Percentiles rank a stretch among this genome's conserved stretches.
phyloP scores from a whole-genome alignment of 2,797 vertebrate genomes.

The Cryptoprocta ferox region DNA sequence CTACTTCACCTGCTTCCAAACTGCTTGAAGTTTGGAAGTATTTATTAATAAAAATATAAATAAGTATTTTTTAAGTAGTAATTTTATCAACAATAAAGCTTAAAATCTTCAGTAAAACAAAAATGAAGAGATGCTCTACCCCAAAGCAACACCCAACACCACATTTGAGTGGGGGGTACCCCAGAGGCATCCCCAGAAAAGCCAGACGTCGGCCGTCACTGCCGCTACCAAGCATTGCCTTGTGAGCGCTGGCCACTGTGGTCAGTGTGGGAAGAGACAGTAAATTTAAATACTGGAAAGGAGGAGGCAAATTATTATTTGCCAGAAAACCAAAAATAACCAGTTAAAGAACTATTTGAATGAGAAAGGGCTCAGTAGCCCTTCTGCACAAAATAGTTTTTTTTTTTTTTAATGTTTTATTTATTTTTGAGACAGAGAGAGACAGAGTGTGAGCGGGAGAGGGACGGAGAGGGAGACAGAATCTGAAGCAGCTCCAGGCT shows the following conservation, averaged over 20 bases:
- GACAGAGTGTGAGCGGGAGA: too few species aligned
- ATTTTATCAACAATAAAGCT: neutral
- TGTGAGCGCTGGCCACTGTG: rapidly evolving
- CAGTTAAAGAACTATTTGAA: neutral
- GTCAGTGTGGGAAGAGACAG: neutral
- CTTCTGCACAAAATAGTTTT: neutral
- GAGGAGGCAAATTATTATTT: neutral
- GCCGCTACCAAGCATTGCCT: neutral
- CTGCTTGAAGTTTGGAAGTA: neutral
- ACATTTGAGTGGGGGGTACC: neutral
- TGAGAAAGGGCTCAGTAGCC: neutral
- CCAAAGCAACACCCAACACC: neutral
- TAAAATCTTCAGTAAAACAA: neutral
- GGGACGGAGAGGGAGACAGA: too few species aligned
- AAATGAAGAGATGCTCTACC: neutral
- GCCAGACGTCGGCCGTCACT: neutral
- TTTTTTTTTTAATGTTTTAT: too few species aligned
- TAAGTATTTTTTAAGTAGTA: neutral
- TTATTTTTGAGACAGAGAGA: too few species aligned
- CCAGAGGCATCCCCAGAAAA: neutral
- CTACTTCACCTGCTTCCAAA: neutral
- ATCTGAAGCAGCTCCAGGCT: too few species aligned
- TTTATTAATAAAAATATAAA: neutral
- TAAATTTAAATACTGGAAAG: neutral
- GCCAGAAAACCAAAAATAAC: neutral